A percentile compares a stretch with the other conserved stretches of the same genome.
Evolutionary conservation across 2,113 vertebrate genomes (phyloP).

Genomic region (Malurus melanocephalus): DNA sequence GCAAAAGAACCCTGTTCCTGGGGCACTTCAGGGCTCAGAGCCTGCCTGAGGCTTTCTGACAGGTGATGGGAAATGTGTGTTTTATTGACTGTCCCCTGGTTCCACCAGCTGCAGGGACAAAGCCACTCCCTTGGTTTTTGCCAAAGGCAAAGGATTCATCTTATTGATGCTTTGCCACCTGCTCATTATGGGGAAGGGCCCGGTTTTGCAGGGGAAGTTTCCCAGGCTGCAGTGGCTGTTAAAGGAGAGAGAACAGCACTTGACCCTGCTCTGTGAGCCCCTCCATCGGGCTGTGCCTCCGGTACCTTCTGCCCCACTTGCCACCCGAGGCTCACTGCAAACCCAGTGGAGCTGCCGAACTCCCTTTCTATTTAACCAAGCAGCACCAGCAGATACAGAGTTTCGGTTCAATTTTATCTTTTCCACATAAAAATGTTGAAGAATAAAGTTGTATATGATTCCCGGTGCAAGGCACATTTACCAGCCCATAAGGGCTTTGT

Average conservation of each 20-base stretch:
- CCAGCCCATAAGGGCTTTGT: background rate
- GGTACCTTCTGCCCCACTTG: accelerated
- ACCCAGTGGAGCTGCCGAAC: background rate
- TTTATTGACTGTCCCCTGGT: background rate
- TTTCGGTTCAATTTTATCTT: background rate
- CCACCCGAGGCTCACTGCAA: background rate
- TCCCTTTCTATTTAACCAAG: background rate
- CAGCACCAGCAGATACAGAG: background rate
- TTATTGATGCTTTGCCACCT: background rate
- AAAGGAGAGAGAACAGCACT: background rate
- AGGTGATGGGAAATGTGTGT: background rate
- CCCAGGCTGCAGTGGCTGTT: background rate
- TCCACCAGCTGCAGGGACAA: background rate
- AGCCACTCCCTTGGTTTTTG: background rate
- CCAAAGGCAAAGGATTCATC: background rate
- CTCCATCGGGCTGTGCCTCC: accelerated
- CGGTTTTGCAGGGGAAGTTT: background rate
- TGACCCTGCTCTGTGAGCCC: accelerated
- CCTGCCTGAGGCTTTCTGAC: background rate
- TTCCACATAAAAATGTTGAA: background rate
- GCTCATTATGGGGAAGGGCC: background rate
- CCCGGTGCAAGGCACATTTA: background rate
- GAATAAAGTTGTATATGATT: background rate
- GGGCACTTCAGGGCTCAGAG: background rate
- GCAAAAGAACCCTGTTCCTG: background rate